Evolutionary conservation across 2,113 vertebrate species (phyloP), one percentile per base, ranked within the genome.

Genomic region (Carassius carassius): DNA sequence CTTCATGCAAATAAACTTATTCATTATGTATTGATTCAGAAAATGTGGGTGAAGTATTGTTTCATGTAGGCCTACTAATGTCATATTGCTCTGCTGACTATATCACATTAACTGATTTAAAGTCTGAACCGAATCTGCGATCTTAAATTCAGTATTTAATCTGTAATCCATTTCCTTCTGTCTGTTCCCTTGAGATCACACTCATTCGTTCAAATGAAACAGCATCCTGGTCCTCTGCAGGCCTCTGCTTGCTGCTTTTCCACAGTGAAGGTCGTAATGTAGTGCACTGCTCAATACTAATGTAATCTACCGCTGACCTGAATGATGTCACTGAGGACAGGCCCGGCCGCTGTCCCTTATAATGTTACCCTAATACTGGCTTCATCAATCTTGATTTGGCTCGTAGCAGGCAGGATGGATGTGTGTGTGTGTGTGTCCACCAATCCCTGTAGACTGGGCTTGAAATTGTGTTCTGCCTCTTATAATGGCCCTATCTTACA

Each of bases 361-460:
- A 95, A 92, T 93, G 95, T 97, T 97, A 95, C 93, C 92, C 93
- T 95, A 93, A 95, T 95, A 94, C 92, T 86, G 84, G 93, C 90
- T 92, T 95, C 96, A 96, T 97, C 95, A 94, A 95, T 97, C 96
- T 95, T 95, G 93, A 95, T 96, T 94, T 95, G 92, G 89, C 92
- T 63, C 78, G 16, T 70, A 75, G 44, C 14, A 29, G 74, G 82
- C 78, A 63, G 77, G 65, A 25, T 77, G 51, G 44, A 37, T 76
- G 51, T 77, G 62, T 56, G 51, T 76, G 25, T 41, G 37, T 6
- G 37, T 41, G 37, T 41, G 5, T 86, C 16, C 25, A 54, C 51
- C 58, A 41, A 29, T 77, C 78, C 60, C 37, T 65, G 12, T 25
- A 65, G 78, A 47, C 35, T 65, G 35, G 41, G 60, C 23, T 80